These are phyloP conservation scores for Pristionchus entomophagus DNA, from an alignment of 2,888 invertebrate species.

Conservation along the genomic window DNA sequence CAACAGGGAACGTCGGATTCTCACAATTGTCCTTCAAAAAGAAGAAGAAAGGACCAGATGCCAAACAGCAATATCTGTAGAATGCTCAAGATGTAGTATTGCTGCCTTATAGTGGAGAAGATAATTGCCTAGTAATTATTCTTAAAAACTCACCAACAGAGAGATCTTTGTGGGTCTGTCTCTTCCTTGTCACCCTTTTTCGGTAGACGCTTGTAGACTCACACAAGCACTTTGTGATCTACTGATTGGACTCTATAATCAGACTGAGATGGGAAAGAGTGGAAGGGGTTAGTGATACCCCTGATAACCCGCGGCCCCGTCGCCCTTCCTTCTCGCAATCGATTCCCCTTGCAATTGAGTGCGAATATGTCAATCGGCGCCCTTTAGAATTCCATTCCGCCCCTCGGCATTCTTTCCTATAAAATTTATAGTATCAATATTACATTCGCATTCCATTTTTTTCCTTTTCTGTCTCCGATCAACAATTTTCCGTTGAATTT, in stretches of 20 bases:
- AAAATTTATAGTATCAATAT: not conserved
- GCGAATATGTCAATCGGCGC: too few species aligned
- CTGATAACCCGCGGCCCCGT: slow-evolving; percentile 5
- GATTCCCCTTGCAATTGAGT: not conserved
- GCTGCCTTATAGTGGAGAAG: not conserved
- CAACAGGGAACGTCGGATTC: not conserved
- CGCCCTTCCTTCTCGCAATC: not conserved
- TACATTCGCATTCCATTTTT: not conserved
- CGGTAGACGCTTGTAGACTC: not conserved
- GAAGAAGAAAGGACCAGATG: not conserved
- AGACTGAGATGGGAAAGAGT: not conserved
- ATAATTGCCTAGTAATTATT: not conserved
- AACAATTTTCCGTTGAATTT: not conserved
- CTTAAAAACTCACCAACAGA: not conserved
- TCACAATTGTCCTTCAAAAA: not conserved
- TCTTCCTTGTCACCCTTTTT: too few species aligned
- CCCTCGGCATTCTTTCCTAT: too few species aligned
- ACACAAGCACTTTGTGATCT: too few species aligned
- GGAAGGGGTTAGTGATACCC: not conserved
- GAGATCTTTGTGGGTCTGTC: not conserved
- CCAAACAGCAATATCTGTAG: too few species aligned
- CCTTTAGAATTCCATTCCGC: too few species aligned
- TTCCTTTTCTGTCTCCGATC: not conserved
- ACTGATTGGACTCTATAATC: slow-evolving; percentile 11
- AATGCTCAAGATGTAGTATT: too few species aligned